Evolutionary conservation across 2,888 invertebrate species (phyloP).

Genomic region (Epirrita christyi): DNA sequence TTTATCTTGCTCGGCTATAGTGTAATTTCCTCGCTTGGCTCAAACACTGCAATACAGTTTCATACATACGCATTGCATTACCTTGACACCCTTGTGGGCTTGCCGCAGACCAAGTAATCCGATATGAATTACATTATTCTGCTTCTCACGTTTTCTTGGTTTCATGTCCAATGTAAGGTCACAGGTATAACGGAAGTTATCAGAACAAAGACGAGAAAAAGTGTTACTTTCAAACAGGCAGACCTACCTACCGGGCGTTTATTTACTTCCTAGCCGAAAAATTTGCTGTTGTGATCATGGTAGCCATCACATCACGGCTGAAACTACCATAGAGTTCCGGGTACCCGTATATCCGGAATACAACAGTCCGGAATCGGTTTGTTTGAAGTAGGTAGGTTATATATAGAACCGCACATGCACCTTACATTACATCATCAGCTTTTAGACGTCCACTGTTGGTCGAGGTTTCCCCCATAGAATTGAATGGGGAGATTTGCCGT

Average conservation of each 20-base stretch:
- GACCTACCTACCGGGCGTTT: not conserved
- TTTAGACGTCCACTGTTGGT: too few species aligned
- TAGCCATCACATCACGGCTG: not conserved
- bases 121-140: conserved; percentile 59
- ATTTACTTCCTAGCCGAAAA: conserved; percentile 1
- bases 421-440: too few species aligned
- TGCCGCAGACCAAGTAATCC: conserved; percentile 56
- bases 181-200: conserved; percentile 30
- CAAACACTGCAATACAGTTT: conserved; percentile 4
- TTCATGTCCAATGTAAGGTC: conserved; percentile 33
- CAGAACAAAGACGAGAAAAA: conserved; percentile 34
- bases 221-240: conserved; percentile 32
- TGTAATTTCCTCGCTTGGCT: too few species aligned
- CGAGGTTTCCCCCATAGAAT: too few species aligned
- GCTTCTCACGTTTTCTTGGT: conserved; percentile 57
- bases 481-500: too few species aligned
- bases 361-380: not conserved
- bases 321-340: conserved; percentile 4
- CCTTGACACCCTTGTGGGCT: conserved; percentile 68
- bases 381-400: too few species aligned
- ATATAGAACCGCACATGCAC: too few species aligned
- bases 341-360: conserved; percentile 18
- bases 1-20: too few species aligned
- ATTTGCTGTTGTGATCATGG: not conserved
- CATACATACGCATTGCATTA: conserved; percentile 51